These are phyloP conservation scores for Willisornis vidua DNA, from an alignment of 2,113 vertebrate genomes.

Conservation along the genomic window DNA sequence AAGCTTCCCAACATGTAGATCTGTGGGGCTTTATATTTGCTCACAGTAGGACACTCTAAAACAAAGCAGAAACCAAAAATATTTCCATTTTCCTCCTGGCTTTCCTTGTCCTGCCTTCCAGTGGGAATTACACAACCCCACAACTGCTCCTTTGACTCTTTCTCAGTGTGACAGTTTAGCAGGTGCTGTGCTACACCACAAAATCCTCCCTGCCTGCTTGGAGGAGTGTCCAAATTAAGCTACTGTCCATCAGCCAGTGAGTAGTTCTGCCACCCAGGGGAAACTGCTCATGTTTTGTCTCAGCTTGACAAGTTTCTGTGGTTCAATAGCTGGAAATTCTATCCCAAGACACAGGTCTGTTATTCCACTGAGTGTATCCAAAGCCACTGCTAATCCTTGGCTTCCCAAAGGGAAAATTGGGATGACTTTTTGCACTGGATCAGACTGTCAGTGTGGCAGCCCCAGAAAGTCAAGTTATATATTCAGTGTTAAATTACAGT, in stretches of 20 bases:
- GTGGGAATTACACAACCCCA: neutral
- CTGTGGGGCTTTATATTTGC: neutral
- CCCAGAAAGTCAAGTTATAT: neutral
- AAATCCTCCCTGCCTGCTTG: neutral
- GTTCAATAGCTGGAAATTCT: neutral
- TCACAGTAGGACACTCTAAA: neutral
- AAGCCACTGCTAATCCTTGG: neutral
- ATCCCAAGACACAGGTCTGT: neutral
- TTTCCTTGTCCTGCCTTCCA: neutral
- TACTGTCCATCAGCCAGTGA: neutral
- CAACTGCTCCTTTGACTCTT: rapidly evolving
- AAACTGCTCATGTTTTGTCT: neutral
- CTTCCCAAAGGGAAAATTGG: neutral
- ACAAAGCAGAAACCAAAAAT: neutral
- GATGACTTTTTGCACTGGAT: neutral
- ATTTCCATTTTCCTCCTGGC: neutral
- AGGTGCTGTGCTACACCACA: neutral
- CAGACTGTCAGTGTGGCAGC: neutral
- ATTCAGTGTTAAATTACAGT: neutral
- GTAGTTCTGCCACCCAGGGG: neutral
- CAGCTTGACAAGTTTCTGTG: neutral
- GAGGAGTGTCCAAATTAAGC: neutral
- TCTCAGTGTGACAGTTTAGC: neutral
- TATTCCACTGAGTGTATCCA: neutral
- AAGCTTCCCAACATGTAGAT: neutral